Base-by-base conservation (phyloP, 2,888 invertebrate species). In the Cabera pusaria region DNA sequence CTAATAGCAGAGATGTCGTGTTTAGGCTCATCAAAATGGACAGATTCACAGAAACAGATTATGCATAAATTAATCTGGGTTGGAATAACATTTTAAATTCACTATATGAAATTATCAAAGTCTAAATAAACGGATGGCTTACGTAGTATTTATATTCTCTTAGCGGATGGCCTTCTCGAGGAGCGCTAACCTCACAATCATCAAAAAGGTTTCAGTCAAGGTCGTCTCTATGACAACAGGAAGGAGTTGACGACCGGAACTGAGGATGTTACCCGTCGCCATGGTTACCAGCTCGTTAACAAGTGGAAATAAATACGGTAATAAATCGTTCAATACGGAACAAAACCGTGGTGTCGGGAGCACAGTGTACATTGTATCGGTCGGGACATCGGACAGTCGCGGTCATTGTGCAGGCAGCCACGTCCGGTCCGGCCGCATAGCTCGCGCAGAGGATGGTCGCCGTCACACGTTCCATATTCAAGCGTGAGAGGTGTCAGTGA, bases 201-300 rank as follows among this genome's bases (percentile, higher is more conserved):
- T 33, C 43, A 43, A 42, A 3, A 42, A 24, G 39, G 17, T 37
- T 18, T 10, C 18, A 9, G 31, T 40, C 41, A 44, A 42, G 44
- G 41, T 23, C 48, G 44, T 52, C 20, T 6, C 61, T 49, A 50
- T 42, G 38, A 45, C 40, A 37, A 64, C 58, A 26, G 11, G 26
- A 21, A 27, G 38, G 52, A 41, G 28, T 44, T 47, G 57, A 64
- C 48, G 62, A 58, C 64, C 64, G 32, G 69, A 63, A 59, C 64
- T 51, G 63, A 21, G 32, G 55, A 48, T 69, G 72, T 70, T 61
- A 66, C 43, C 44, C 41, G 64, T 77, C 41, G 41, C 59, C 69
- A 70, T 72, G 56, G 57, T 59, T 46, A 81, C 75, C 14, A 19
- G 11, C 35, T 43, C 25, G 48, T 40, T 35, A 40, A 14, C 39